Evolutionary conservation across 1,140 invertebrate species (phyloP).

Genomic region (Nymphalis io): DNA sequence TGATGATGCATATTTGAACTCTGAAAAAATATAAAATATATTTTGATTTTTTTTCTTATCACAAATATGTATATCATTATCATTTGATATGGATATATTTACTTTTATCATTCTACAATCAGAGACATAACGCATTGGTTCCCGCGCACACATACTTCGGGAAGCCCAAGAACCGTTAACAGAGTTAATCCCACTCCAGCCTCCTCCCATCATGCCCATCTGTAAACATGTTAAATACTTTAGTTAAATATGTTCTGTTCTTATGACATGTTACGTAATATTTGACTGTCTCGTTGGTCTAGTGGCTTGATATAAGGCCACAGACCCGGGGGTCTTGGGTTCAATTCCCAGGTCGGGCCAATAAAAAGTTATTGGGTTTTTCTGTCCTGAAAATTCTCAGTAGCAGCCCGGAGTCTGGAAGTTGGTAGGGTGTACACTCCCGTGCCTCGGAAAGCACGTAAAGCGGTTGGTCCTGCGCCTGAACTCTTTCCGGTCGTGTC

Average conservation of each 20-base stretch:
- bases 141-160: slow-evolving; percentile 53
- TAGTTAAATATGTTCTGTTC: background rate
- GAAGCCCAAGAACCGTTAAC: slow-evolving; percentile 53
- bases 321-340: no score
- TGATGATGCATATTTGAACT: slow-evolving; percentile 47
- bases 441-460: no score
- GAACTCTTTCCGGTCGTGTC: no score
- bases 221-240: slow-evolving; percentile 33
- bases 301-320: no score
- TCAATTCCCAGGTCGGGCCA: no score
- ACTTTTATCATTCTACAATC: slow-evolving; percentile 66
- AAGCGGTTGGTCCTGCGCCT: no score
- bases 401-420: no score
- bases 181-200: slow-evolving; percentile 55
- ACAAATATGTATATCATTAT: background rate
- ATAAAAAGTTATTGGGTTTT: no score
- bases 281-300: no score
- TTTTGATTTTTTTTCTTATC: background rate
- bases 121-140: slow-evolving; percentile 59
- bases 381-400: no score
- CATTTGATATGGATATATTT: background rate
- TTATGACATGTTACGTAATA: background rate
- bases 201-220: slow-evolving; percentile 59
- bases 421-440: no score
- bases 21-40: slow-evolving; percentile 38